These are phyloP conservation scores for Thyatira batis DNA, from an alignment of 2,888 invertebrate species.

Conservation along the genomic window DNA sequence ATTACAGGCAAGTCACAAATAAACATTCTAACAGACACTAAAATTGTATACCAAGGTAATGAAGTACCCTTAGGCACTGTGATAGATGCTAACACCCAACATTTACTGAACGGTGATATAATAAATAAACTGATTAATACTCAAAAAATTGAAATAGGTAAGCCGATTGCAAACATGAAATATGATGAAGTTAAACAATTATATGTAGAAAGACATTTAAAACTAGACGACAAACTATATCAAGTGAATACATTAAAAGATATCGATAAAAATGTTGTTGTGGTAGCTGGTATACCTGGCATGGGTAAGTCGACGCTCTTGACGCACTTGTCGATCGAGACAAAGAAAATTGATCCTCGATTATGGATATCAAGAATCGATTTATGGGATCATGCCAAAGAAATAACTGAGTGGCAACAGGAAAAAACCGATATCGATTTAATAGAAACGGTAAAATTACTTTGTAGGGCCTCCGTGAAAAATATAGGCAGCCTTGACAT, in stretches of 20 bases:
- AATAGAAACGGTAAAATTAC: constrained; percentile 26
- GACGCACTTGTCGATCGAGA: constrained; percentile 37
- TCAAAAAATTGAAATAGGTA: constrained; percentile 38
- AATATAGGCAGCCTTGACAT: constrained; percentile 20
- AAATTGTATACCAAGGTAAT: constrained; percentile 36
- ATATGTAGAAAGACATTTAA: constrained; percentile 33
- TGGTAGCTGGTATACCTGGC: constrained; percentile 36
- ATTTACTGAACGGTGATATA: constrained; percentile 29
- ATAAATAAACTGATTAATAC: constrained; percentile 32
- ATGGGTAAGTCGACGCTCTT: constrained; percentile 44
- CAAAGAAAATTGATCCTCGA: constrained; percentile 29
- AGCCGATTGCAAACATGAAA: constrained; percentile 21
- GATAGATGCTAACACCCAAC: constrained; percentile 26
- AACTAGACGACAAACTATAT: constrained; percentile 17
- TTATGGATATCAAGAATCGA: constrained; percentile 43
- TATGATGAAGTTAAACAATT: constrained; percentile 36
- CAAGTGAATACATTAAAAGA: constrained; percentile 33
- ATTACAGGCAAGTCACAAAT: constrained; percentile 28
- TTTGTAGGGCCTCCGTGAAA: constrained; percentile 35
- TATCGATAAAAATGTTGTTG: constrained; percentile 30
- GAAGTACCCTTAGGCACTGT: constrained; percentile 25
- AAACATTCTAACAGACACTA: constrained; percentile 25
- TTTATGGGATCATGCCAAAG: constrained; percentile 29
- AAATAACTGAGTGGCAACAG: constrained; percentile 29
- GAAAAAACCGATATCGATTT: constrained; percentile 12